A percentile compares a stretch with the other conserved stretches of the same genome.
phyloP scores from a whole-genome alignment of 2,113 vertebrate species.

The Bambusicola thoracicus region DNA sequence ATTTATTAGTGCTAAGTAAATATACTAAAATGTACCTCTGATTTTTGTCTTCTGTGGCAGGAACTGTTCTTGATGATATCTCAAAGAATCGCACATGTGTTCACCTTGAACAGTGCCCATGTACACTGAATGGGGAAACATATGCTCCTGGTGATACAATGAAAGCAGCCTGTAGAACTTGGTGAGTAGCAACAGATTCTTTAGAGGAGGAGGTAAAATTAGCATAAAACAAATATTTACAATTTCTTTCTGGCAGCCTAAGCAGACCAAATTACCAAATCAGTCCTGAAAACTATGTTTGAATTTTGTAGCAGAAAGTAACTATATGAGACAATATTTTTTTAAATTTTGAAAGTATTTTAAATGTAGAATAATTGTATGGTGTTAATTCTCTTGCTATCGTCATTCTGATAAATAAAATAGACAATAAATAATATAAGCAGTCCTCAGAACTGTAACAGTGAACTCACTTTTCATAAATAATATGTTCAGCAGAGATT shows the following conservation, averaged over 20 bases:
- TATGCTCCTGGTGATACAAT: slow-evolving; percentile 74
- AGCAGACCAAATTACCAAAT: neutral
- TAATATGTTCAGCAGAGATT: neutral
- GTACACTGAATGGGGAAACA: slow-evolving; percentile 61
- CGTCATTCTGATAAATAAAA: neutral
- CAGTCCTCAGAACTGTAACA: neutral
- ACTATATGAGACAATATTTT: neutral
- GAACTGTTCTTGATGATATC: slow-evolving; percentile 79
- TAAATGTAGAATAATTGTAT: neutral
- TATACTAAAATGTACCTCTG: neutral
- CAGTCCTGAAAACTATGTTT: neutral
- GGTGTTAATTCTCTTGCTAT: neutral
- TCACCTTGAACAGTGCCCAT: slow-evolving; percentile 77
- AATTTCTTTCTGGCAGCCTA: neutral
- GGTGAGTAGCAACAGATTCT: slow-evolving; percentile 62
- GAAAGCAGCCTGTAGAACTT: slow-evolving; percentile 71
- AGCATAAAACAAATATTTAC: neutral
- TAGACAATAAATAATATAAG: neutral
- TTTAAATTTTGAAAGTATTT: neutral
- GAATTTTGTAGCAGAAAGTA: neutral
- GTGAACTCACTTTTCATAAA: neutral
- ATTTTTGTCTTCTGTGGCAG: slow-evolving; percentile 37
- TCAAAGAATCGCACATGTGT: slow-evolving; percentile 77
- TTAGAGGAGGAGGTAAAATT: neutral
- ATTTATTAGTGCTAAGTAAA: neutral